Base-by-base conservation (phyloP, 1,140 invertebrate genomes). In the Eulimnadia texana region DNA sequence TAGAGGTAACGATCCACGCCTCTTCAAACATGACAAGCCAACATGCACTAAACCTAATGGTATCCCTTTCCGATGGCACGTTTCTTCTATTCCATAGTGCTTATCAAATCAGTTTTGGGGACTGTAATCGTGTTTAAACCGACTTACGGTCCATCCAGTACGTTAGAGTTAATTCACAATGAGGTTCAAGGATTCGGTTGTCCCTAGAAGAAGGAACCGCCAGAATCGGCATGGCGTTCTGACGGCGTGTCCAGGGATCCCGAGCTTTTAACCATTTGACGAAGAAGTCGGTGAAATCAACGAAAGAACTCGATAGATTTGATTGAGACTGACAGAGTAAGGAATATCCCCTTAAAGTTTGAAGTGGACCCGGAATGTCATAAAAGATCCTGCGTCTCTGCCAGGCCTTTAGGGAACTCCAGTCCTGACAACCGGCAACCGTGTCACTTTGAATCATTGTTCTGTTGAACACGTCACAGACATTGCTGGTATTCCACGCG, bases 81-180 rank as follows among this genome's bases (percentile, higher is more conserved):
- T n/a, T n/a, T n/a, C n/a, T n/a, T n/a, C n/a, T n/a, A n/a, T n/a
- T n/a, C n/a, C n/a, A n/a, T n/a, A n/a, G n/a, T n/a, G n/a, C n/a
- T n/a, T n/a, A n/a, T n/a, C n/a, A n/a, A n/a, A n/a, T n/a, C n/a
- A n/a, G n/a, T n/a, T n/a, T n/a, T n/a, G n/a, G n/a, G n/a, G n/a
- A n/a, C n/a, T n/a, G n/a, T n/a, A n/a, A n/a, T n/a, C n/a, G n/a
- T n/a, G n/a, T n/a, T n/a, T n/a, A n/a, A n/a, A n/a, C n/a, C n/a
- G n/a, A 57, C 55, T 57, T 20, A 57, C 55, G 27, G 10, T 57
- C 55, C 55, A 57, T 57, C 55, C 55, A 57, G 22, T 57, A 57
- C 3, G 55, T 57, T 20, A 57, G 55, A 3, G 22, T 20, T 10
- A 57, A 33, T 19, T 33, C 25, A 1, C 27, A 27, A 3, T 29